A percentile compares a stretch with the other conserved stretches of the same genome.
phyloP scores from a whole-genome alignment of 1,140 invertebrate genomes.

The Neotoxoptera formosana region DNA sequence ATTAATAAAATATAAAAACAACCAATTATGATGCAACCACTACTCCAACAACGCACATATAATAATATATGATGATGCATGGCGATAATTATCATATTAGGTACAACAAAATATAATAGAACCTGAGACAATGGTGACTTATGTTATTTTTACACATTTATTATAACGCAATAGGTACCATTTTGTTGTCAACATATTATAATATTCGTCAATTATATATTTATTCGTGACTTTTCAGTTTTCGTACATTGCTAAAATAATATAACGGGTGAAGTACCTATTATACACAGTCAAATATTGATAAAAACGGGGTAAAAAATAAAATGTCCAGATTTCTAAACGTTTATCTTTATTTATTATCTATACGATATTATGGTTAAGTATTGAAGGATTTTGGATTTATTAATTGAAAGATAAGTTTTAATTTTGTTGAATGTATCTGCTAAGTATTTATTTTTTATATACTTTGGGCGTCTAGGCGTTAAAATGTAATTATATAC shows the following conservation, averaged over 20 bases:
- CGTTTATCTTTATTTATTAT: too few species aligned
- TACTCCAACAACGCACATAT: not conserved
- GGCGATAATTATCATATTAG: not conserved
- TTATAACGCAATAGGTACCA: not conserved
- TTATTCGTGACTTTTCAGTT: too few species aligned
- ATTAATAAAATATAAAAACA: not conserved
- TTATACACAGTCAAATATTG: not conserved
- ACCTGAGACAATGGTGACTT: not conserved
- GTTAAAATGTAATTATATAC: not conserved
- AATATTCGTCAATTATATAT: not conserved
- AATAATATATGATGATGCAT: not conserved
- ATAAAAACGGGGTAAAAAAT: not conserved
- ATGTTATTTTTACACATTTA: not conserved
- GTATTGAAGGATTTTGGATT: not conserved
- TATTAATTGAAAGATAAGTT: not conserved
- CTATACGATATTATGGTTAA: not conserved
- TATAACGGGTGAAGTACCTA: not conserved
- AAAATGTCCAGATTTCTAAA: not conserved
- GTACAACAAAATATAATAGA: not conserved
- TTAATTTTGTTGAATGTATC: not conserved
- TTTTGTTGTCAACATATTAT: not conserved
- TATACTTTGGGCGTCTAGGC: not conserved
- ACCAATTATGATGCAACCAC: not conserved
- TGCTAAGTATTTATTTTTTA: not conserved
- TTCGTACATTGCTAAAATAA: not conserved